phyloP scores from a whole-genome alignment of 2,797 vertebrate genomes.

The Acipenser transmontanus region DNA sequence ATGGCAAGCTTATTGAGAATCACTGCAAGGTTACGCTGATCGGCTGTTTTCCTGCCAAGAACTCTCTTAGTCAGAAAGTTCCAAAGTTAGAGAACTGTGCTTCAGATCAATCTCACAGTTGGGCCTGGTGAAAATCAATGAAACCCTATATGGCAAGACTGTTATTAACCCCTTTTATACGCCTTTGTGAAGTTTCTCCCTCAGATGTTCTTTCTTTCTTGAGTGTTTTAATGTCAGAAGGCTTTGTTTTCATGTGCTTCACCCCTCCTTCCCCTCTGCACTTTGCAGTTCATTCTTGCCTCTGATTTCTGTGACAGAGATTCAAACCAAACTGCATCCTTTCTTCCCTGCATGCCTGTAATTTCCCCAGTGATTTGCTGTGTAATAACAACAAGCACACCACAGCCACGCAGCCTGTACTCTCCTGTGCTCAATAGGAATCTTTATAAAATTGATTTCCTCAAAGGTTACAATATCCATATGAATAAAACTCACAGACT shows the following conservation, averaged over 20 bases:
- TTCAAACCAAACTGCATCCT: not conserved
- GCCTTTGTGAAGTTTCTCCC: not conserved
- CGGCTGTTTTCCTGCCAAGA: not conserved
- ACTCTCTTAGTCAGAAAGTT: not conserved
- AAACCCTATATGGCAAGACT: not conserved
- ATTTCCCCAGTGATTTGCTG: conserved; percentile 41
- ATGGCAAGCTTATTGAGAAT: not conserved
- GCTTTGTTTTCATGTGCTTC: not conserved
- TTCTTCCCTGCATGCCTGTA: conserved; percentile 17
- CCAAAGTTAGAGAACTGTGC: not conserved
- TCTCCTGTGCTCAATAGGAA: not conserved
- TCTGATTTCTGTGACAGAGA: not conserved
- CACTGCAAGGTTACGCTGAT: not conserved
- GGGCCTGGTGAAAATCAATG: not conserved
- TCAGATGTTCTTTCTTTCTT: not conserved
- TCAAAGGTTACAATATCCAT: conserved; percentile 1
- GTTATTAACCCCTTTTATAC: not conserved
- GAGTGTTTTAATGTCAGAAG: not conserved
- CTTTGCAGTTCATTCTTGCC: not conserved
- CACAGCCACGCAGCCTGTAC: not conserved
- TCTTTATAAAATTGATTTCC: not conserved
- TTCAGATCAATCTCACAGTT: not conserved
- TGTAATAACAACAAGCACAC: conserved; percentile 25
- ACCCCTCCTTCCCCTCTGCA: not conserved
- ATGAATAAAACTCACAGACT: not conserved